These are phyloP conservation scores for Troides helena DNA, from an alignment of 2,888 invertebrate genomes.

Conservation along the genomic window DNA sequence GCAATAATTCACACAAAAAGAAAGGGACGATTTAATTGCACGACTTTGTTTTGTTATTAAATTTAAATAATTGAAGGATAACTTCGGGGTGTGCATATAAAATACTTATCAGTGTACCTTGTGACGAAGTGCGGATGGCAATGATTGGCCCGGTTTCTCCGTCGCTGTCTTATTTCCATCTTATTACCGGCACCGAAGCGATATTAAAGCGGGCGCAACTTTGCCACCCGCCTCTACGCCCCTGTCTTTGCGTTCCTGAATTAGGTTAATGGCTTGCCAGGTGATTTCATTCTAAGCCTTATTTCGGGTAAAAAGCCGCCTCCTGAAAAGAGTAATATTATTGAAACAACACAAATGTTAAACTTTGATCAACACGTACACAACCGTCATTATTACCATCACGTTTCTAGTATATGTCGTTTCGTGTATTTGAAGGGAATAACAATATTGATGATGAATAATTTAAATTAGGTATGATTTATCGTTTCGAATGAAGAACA, in stretches of 20 bases:
- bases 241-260: constrained; percentile 78
- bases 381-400: constrained; percentile 30
- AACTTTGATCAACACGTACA: constrained; percentile 43
- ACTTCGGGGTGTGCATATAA: constrained; percentile 28
- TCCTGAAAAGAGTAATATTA: constrained; percentile 68
- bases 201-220: constrained; percentile 73
- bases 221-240: constrained; percentile 63
- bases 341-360: constrained; percentile 57
- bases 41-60: too few species aligned
- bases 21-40: too few species aligned
- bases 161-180: constrained; percentile 76
- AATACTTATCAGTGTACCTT: constrained; percentile 21
- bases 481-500: constrained; percentile 49
- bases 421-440: constrained; percentile 16
- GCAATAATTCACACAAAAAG: too few species aligned
- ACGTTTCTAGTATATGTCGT: not conserved
- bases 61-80: not conserved
- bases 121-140: constrained; percentile 50
- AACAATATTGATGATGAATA: constrained; percentile 33
- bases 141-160: constrained; percentile 75
- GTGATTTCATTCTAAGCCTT: constrained; percentile 77
- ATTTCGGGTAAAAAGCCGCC: constrained; percentile 68
- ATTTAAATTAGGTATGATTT: constrained; percentile 45
- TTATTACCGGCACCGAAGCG: constrained; percentile 75
- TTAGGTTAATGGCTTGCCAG: constrained; percentile 80